Base-by-base conservation (phyloP, 2,888 invertebrate genomes). In the Prionchulus punctatus region DNA sequence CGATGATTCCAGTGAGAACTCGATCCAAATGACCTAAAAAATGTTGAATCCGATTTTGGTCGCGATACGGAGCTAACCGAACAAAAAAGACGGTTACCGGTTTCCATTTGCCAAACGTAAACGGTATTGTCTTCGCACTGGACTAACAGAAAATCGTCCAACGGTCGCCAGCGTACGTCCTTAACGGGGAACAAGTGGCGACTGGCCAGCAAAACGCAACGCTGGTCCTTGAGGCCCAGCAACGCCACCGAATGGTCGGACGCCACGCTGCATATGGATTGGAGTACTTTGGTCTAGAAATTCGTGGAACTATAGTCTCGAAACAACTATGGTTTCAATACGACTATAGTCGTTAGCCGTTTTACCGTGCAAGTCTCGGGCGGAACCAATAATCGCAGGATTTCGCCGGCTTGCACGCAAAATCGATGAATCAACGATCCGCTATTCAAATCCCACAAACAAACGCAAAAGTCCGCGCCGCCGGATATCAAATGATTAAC, bases 81-180 rank as follows among this genome's bases (percentile, higher is more conserved):
- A 36, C 18, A 12, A 18, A 12, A n/a, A n/a, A n/a, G n/a, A n/a
- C n/a, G n/a, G n/a, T 60, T 61, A 77, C 80, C 80, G 1, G 96
- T 98, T 76, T 98, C 98, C 92, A 98, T 96, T 78, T 98, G 96
- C 98, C 98, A 98, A 0, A 98, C 91, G 73, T 92, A 94, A 1
- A 96, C 92, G 0, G 92, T 89, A 1, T 94, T 92, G 73, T 99
- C 96, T 4, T 89, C 86, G 72, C 92, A 92, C 0, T 89, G 90
- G 23, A 96, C 89, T 62, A 94, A 85, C 80, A 98, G 85, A 71
- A 94, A 98, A 73, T 99, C 98, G 70, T 98, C 96, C 1, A 90
- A 78, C 0, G 96, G 76, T 54, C 76, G 70, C 75, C 75, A 77
- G 12, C 56, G 23, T 1, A 59, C 30, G 30, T 83, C 84, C 27